Evolutionary conservation across 2,888 invertebrate genomes (phyloP).

Genomic region (Drosophila helvetica): DNA sequence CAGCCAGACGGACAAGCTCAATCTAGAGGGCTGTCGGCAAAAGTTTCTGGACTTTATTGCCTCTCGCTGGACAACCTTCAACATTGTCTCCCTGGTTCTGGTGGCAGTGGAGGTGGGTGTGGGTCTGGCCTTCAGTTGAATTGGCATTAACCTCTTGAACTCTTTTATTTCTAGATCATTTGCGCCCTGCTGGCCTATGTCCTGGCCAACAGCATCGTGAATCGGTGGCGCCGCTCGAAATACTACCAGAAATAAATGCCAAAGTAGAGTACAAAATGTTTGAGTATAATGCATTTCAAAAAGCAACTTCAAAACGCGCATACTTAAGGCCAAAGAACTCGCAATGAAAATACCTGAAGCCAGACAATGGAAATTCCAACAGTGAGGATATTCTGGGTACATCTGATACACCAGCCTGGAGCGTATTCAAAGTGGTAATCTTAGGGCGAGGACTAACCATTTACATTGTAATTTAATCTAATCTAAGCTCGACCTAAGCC

Average conservation of each 20-base stretch:
- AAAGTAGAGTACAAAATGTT: constrained; percentile 6
- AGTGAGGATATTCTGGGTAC: constrained; percentile 1
- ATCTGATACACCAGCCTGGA: neutral
- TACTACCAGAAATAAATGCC: constrained; percentile 76
- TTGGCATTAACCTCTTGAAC: neutral
- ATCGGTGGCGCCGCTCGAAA: constrained; percentile 82
- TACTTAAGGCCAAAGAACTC: constrained; percentile 79
- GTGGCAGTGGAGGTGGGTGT: constrained; percentile 74
- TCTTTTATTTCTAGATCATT: constrained; percentile 62
- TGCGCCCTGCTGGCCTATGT: constrained; percentile 79
- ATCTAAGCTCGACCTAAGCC: constrained; percentile 39
- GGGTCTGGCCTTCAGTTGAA: neutral
- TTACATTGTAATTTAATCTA: constrained; percentile 38
- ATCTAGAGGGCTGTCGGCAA: constrained; percentile 78
- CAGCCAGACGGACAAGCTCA: constrained; percentile 67
- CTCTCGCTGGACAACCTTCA: constrained; percentile 74
- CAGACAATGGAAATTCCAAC: constrained; percentile 59
- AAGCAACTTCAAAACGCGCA: constrained; percentile 31
- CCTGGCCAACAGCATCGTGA: constrained; percentile 79
- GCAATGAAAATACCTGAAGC: constrained; percentile 54
- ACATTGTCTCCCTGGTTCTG: constrained; percentile 66
- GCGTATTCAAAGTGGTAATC: constrained; percentile 23
- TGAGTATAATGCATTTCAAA: constrained; percentile 19
- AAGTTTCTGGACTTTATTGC: constrained; percentile 77
- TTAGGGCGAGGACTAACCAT: constrained; percentile 17